Percentiles rank a stretch among this genome's conserved stretches.
Conservation (phyloP, 2,888 invertebrate genomes). For the Chesias legatella region DNA sequence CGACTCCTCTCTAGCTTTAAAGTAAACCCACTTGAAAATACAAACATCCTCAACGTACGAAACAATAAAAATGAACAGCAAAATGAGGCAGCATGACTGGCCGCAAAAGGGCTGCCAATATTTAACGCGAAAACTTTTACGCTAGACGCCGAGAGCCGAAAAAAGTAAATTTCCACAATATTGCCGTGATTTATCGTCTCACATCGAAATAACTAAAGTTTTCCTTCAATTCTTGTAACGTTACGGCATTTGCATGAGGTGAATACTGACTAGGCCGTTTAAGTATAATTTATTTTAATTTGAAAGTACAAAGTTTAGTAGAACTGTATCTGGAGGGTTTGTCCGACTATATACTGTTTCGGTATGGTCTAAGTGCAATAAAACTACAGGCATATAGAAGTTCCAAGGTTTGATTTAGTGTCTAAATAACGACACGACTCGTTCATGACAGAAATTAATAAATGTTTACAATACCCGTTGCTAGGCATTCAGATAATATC, state of each 20-base stretch:
- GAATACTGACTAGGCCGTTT: too few species aligned
- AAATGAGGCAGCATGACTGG: constrained; percentile 37
- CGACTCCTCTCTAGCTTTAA: neutral
- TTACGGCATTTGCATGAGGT: constrained; percentile 37
- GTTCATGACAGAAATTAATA: too few species aligned
- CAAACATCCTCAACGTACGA: constrained; percentile 2
- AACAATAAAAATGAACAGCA: constrained; percentile 30
- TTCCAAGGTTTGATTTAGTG: too few species aligned
- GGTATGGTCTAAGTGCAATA: too few species aligned
- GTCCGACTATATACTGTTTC: too few species aligned
- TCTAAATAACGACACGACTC: too few species aligned
- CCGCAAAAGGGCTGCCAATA: constrained; percentile 51
- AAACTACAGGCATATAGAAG: too few species aligned
- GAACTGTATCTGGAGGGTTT: too few species aligned
- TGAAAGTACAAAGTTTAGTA: too few species aligned
- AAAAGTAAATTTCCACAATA: constrained; percentile 51
- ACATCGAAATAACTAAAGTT: constrained; percentile 37
- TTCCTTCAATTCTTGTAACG: constrained; percentile 32
- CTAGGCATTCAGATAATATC: too few species aligned
- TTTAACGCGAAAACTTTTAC: constrained; percentile 50
- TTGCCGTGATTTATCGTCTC: constrained; percentile 54
- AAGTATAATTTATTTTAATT: too few species aligned
- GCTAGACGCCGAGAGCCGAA: constrained; percentile 23
- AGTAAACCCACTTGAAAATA: neutral
- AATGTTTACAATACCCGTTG: too few species aligned